These are phyloP conservation scores for Hermetia illucens DNA, from an alignment of 1,140 invertebrate species.

Conservation along the genomic window DNA sequence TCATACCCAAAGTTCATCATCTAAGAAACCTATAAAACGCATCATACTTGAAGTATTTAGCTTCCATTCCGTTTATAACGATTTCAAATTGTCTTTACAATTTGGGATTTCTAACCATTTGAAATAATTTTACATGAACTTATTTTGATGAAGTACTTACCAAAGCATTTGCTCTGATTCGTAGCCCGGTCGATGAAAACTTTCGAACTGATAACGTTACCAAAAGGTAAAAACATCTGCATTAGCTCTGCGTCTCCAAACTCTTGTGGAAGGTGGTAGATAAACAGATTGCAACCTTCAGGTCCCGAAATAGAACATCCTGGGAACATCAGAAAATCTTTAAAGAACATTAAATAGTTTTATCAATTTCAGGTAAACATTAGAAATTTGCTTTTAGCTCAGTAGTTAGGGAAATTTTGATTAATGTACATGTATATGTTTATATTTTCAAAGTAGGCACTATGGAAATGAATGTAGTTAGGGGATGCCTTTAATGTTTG, in stretches of 20 bases:
- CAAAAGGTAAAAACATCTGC: slow-evolving; percentile 99
- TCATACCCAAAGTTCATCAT: too few relatives aligned
- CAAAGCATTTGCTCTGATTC: slow-evolving; percentile 99
- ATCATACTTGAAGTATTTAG: too few relatives aligned
- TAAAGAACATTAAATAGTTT: slow-evolving; percentile 13
- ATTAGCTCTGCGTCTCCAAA: slow-evolving; percentile 97
- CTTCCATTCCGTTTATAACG: too few relatives aligned
- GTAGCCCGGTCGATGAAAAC: slow-evolving; percentile 99
- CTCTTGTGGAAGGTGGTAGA: slow-evolving; percentile 99
- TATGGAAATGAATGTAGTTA: background rate
- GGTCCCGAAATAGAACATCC: slow-evolving; percentile 91
- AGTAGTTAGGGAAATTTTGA: background rate
- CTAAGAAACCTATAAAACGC: too few relatives aligned
- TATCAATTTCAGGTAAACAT: slow-evolving; percentile 1
- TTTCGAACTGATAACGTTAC: slow-evolving; percentile 98
- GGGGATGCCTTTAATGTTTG: background rate
- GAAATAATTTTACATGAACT: too few relatives aligned
- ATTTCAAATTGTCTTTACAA: too few relatives aligned
- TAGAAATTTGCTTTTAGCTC: background rate
- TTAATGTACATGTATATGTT: background rate
- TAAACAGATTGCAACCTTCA: slow-evolving; percentile 99
- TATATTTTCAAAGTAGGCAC: background rate
- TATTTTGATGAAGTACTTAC: slow-evolving; percentile 47
- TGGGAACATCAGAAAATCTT: slow-evolving; percentile 56
- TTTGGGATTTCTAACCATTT: too few relatives aligned